A percentile compares a stretch with the other conserved stretches of the same genome.
Evolutionary conservation across 2,797 vertebrate genomes (phyloP).

Genomic region (Halcyon chelicuti): DNA sequence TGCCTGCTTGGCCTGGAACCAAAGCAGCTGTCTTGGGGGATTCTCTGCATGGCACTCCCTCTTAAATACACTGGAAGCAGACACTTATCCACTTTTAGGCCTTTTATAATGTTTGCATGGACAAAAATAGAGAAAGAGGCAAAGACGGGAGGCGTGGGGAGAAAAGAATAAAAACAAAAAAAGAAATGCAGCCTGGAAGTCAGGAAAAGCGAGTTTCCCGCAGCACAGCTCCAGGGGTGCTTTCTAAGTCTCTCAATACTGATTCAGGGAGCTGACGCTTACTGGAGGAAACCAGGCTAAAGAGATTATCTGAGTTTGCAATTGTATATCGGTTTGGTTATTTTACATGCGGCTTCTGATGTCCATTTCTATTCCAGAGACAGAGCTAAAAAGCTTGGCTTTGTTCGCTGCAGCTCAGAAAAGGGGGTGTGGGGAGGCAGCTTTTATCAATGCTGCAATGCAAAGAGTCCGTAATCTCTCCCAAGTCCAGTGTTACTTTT

Average conservation of each 20-base stretch:
- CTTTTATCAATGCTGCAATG: constrained; percentile 6
- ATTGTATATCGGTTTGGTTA: constrained; percentile 62
- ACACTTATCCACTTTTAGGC: constrained; percentile 72
- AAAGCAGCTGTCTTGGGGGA: constrained; percentile 74
- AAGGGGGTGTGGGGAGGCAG: not conserved
- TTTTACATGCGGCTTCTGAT: constrained; percentile 68
- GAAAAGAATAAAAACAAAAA: constrained; percentile 62
- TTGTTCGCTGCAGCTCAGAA: constrained; percentile 28
- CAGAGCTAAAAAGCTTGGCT: constrained; percentile 41
- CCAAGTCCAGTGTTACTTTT: not conserved
- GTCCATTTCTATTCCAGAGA: constrained; percentile 57
- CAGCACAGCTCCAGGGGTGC: constrained; percentile 65
- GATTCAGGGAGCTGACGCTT: constrained; percentile 11
- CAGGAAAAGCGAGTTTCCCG: constrained; percentile 45
- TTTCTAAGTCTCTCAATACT: constrained; percentile 61
- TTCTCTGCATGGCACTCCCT: constrained; percentile 72
- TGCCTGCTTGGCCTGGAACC: constrained; percentile 69
- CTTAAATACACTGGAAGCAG: constrained; percentile 65
- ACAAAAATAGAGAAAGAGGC: constrained; percentile 64
- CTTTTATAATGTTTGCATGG: constrained; percentile 70
- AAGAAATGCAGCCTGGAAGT: constrained; percentile 56
- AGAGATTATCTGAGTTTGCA: constrained; percentile 69
- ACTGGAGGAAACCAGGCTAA: constrained; percentile 57
- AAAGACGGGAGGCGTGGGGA: constrained; percentile 35
- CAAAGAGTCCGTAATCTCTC: not conserved